These are phyloP conservation scores for Cyprinodon variegatus DNA, from an alignment of 2,113 vertebrate species.

Conservation along the genomic window DNA sequence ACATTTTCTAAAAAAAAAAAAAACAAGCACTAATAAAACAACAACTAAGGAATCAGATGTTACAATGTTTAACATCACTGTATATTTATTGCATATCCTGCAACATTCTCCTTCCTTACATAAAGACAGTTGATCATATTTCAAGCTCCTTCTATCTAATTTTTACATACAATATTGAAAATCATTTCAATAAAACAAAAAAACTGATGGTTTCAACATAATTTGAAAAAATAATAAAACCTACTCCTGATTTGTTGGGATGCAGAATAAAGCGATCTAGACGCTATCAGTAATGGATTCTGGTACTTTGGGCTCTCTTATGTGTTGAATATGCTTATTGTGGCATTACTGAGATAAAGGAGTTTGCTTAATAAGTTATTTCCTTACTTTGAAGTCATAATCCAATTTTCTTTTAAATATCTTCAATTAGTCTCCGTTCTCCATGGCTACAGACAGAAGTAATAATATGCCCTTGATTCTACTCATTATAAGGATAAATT, in stretches of 20 bases:
- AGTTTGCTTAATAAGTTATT: not conserved
- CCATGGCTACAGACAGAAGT: not conserved
- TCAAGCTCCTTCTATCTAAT: too few relatives aligned
- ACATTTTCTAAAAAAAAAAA: too few relatives aligned
- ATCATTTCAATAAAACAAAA: too few relatives aligned
- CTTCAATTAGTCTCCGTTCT: too few relatives aligned
- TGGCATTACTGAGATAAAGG: not conserved
- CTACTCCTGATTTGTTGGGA: not conserved
- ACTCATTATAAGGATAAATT: not conserved
- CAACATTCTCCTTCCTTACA: too few relatives aligned
- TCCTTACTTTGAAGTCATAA: not conserved
- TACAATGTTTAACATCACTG: too few relatives aligned
- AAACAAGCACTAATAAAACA: not conserved
- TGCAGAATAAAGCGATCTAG: not conserved
- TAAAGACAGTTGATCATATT: too few relatives aligned
- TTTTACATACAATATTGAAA: too few relatives aligned
- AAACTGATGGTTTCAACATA: too few relatives aligned
- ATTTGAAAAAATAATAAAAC: too few relatives aligned
- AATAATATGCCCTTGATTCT: not conserved
- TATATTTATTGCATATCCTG: too few relatives aligned
- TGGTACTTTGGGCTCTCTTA: not conserved
- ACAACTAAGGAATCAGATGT: too few relatives aligned
- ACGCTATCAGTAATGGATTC: not conserved
- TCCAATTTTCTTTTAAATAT: not conserved
- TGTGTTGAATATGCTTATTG: not conserved